Percentiles rank a stretch among this genome's conserved stretches.
phyloP scores from a whole-genome alignment of 1,140 invertebrate genomes.

The Rhizoglyphus robini region DNA sequence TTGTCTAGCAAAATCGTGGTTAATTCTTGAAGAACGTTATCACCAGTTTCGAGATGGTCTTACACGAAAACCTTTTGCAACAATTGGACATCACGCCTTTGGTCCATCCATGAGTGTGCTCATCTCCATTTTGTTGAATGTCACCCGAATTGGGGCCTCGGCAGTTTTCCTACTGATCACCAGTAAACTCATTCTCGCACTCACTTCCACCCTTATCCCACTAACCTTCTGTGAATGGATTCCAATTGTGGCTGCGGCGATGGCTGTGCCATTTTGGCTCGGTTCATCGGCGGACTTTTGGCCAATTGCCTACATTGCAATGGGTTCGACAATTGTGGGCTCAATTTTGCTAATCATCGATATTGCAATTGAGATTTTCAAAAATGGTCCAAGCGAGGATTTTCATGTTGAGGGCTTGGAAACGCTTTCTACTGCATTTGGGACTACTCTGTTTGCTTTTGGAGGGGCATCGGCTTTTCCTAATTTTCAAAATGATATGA shows the following conservation, averaged over 20 bases:
- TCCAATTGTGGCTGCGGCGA: slow-evolving; percentile 43
- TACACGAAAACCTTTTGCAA: slow-evolving; percentile 20
- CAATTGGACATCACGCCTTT: slow-evolving; percentile 15
- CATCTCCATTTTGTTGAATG: slow-evolving; percentile 32
- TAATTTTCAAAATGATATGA: slow-evolving; percentile 54
- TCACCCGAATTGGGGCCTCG: slow-evolving; percentile 52
- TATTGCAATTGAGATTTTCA: background rate
- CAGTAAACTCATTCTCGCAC: slow-evolving; percentile 45
- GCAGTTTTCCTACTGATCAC: slow-evolving; percentile 54
- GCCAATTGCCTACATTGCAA: slow-evolving; percentile 37
- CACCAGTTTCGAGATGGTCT: slow-evolving; percentile 3
- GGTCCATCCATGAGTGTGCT: slow-evolving; percentile 10
- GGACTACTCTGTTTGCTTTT: slow-evolving; percentile 49
- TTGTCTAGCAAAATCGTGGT: slow-evolving; percentile 20
- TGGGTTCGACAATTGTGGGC: slow-evolving; percentile 43
- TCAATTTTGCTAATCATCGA: slow-evolving; percentile 33
- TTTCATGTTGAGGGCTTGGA: slow-evolving; percentile 28
- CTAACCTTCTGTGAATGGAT: slow-evolving; percentile 47
- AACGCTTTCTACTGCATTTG: slow-evolving; percentile 47
- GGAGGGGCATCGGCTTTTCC: slow-evolving; percentile 54
- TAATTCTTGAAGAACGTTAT: slow-evolving; percentile 21
- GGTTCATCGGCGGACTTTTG: slow-evolving; percentile 57
- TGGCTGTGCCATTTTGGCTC: slow-evolving; percentile 50
- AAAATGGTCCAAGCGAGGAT: background rate
- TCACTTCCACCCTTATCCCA: slow-evolving; percentile 37